Conservation (phyloP, 2,888 invertebrate species). For the Leucozona laternaria region DNA sequence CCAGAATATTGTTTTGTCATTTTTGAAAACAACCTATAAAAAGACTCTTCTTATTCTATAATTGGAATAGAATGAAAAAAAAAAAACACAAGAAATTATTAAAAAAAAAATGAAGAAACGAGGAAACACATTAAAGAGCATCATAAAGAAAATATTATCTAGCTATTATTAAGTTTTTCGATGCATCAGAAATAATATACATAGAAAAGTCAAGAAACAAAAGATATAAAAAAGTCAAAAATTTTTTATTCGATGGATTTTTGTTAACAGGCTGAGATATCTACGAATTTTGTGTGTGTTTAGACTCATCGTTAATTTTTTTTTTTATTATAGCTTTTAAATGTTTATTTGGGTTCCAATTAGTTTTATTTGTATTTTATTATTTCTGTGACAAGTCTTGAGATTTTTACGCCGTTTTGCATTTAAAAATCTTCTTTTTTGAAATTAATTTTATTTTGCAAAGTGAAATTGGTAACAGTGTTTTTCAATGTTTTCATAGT, state of each 20-base stretch:
- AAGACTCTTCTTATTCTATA: no score
- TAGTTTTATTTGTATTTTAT: neutral
- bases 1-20: no score
- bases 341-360: neutral
- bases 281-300: neutral
- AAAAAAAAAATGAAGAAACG: neutral
- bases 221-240: neutral
- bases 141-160: neutral
- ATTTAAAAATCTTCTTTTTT: neutral
- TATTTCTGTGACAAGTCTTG: neutral
- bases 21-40: no score
- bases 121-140: neutral
- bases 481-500: no score
- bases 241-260: neutral
- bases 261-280: neutral
- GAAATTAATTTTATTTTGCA: no score
- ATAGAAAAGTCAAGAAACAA: neutral
- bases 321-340: neutral
- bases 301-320: neutral
- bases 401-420: neutral
- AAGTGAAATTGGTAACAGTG: no score
- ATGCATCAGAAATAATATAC: neutral
- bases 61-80: no score
- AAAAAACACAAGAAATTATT: neutral
- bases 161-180: neutral